Evolutionary conservation across 2,113 vertebrate genomes (phyloP), one percentile per base, ranked within the genome.

Genomic region (Mungos mungo): DNA sequence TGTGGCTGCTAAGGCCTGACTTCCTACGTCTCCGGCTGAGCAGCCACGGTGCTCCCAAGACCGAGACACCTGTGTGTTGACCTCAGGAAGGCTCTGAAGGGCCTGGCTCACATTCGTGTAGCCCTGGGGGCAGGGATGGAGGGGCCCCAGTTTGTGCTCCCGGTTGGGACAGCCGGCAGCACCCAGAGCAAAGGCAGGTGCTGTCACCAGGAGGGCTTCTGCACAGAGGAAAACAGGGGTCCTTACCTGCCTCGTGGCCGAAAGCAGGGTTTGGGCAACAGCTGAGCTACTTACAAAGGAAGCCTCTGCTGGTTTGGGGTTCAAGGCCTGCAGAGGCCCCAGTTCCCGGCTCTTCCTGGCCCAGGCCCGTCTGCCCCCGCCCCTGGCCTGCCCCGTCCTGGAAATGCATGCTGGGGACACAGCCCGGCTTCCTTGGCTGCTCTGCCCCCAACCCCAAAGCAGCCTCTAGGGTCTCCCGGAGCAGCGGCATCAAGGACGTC

Each of bases 401-500:
- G 71, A 33, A 54, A 23, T 14, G 2, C 52, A 19, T 29, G 19
- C n/a, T 6, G 52, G 3, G 54, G 57, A 27, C 60, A 82, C 68
- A 35, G 74, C 21, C 41, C 41, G 11, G 25, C 72, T 45, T 45
- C 25, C 72, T 0, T 14, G 72, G 35, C 38, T 45, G 23, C 33
- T 50, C 52, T n/a, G 6, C 13, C 27, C 85, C 35, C 3, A 1
- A 2, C 25, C 33, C 11, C 23, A 2, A 18, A 3, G 19, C 16
- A 29, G 23, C 45, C n/a, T 41, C 23, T 3, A 0, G 45, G 65
- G 45, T 38, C 47, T 77, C 33, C 29, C 23, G 15, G n/a, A 15
- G 21, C 2, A 2, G 18, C 16, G 23, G 4, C 13, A 25, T 4
- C 2, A 0, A 12, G 21, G 45, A 50, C 15, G 3, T 21, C 29